Percentiles rank a stretch among this genome's conserved stretches.
phyloP scores from a whole-genome alignment of 1,140 invertebrate genomes.

The Conopomorpha cramerella region DNA sequence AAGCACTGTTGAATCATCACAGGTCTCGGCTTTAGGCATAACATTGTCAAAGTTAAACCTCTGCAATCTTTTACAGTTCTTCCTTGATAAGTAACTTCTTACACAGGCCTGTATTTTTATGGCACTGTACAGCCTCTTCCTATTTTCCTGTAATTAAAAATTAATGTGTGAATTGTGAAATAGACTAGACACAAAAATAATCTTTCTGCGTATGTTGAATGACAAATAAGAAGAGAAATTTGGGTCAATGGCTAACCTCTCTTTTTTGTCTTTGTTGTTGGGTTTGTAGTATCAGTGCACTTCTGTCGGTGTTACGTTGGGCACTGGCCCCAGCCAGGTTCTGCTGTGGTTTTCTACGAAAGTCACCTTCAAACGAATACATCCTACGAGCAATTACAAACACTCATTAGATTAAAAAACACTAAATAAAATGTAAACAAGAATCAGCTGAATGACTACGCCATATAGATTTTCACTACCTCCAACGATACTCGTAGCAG shows the following conservation, averaged over 20 bases:
- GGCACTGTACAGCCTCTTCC: constrained; percentile 70
- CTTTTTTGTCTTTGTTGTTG: constrained; percentile 84
- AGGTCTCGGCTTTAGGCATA: constrained; percentile 50
- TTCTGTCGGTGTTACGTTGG: constrained; percentile 71
- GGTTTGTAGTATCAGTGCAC: constrained; percentile 77
- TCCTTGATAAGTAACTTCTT: constrained; percentile 75
- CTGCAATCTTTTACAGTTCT: constrained; percentile 67
- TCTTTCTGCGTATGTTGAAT: constrained; percentile 5
- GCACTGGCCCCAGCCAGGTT: constrained; percentile 85
- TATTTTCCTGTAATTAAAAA: constrained; percentile 62
- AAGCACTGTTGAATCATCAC: constrained; percentile 59
- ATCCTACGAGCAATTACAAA: constrained; percentile 29
- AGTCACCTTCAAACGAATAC: constrained; percentile 93
- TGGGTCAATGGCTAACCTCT: constrained; percentile 65
- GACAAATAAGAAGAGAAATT: too few species aligned
- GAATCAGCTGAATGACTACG: constrained; percentile 22
- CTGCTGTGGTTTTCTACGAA: constrained; percentile 84
- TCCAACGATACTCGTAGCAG: too few species aligned
- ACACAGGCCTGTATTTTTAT: constrained; percentile 79
- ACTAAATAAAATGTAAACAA: constrained; percentile 16
- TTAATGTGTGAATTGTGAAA: neutral
- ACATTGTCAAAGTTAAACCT: constrained; percentile 71
- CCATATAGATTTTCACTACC: too few species aligned
- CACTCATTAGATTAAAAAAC: too few species aligned
- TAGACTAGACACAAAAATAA: constrained; percentile 6